Conservation (phyloP, 2,888 invertebrate species). For the Brachyopa scutellaris region DNA sequence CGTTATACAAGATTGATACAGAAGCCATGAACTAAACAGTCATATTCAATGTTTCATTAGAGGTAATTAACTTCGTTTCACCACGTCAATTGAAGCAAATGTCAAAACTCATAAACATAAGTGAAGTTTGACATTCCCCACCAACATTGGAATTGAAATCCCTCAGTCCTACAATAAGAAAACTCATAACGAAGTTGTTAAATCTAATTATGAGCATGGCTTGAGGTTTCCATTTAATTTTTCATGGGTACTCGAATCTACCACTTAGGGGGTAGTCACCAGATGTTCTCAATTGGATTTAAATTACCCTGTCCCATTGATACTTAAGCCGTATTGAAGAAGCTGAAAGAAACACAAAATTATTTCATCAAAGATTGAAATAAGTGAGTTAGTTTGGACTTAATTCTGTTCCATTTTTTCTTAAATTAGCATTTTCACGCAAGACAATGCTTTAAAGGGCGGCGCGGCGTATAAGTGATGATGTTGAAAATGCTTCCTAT, state of each 20-base stretch:
- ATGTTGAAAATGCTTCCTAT: too few species aligned
- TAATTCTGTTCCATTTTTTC: background rate
- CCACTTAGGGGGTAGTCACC: background rate
- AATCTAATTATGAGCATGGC: slow-evolving; percentile 23
- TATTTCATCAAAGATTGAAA: slow-evolving; percentile 11
- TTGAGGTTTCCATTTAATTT: slow-evolving; percentile 10
- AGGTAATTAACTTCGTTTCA: too few species aligned
- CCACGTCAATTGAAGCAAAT: background rate
- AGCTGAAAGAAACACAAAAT: background rate
- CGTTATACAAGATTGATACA: too few species aligned
- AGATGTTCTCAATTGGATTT: slow-evolving; percentile 34
- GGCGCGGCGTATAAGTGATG: too few species aligned
- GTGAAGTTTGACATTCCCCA: background rate
- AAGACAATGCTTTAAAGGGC: background rate
- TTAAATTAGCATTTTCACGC: background rate
- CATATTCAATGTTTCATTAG: too few species aligned
- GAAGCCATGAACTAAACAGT: too few species aligned
- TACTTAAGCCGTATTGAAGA: background rate
- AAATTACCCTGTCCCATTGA: slow-evolving; percentile 13
- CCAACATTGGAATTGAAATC: background rate
- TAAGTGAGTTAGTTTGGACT: slow-evolving; percentile 1
- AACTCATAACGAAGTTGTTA: slow-evolving; percentile 42
- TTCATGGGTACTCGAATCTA: slow-evolving; percentile 11
- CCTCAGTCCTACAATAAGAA: slow-evolving; percentile 15
- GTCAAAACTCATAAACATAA: background rate